Evolutionary conservation across 2,797 vertebrate species (phyloP).

Genomic region (Tamandua tetradactyla): DNA sequence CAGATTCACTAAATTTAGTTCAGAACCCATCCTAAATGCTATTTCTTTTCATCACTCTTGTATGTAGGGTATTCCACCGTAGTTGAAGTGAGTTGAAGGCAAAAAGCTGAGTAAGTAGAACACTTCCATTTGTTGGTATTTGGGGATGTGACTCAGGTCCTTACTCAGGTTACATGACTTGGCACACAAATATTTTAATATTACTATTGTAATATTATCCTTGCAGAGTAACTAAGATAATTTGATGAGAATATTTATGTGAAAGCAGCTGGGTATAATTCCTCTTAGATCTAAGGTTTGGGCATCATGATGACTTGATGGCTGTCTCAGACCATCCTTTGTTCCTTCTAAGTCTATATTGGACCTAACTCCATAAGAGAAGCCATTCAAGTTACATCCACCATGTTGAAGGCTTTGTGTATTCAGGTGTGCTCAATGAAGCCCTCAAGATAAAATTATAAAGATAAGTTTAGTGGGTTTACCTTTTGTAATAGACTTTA

Average conservation of each 20-base stretch:
- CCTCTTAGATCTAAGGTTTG: neutral
- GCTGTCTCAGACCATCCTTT: neutral
- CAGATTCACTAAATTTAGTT: neutral
- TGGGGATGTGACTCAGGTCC: neutral
- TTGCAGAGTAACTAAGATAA: neutral
- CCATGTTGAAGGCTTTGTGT: neutral
- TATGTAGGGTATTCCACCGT: neutral
- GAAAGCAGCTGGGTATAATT: neutral
- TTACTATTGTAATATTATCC: neutral
- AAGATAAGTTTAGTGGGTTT: neutral
- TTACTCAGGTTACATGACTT: neutral
- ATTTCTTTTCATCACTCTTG: neutral
- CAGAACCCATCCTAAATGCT: neutral
- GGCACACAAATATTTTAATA: neutral
- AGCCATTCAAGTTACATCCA: neutral
- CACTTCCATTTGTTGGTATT: neutral
- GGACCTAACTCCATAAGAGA: neutral
- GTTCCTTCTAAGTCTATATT: neutral
- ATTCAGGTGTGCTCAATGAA: neutral
- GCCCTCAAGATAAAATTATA: neutral
- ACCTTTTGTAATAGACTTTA: neutral
- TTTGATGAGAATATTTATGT: constrained; percentile 2
- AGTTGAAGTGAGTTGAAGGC: neutral
- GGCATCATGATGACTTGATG: neutral
- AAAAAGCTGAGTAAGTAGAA: neutral